phyloP scores from a whole-genome alignment of 2,797 vertebrate genomes.

The Paguma larvata region DNA sequence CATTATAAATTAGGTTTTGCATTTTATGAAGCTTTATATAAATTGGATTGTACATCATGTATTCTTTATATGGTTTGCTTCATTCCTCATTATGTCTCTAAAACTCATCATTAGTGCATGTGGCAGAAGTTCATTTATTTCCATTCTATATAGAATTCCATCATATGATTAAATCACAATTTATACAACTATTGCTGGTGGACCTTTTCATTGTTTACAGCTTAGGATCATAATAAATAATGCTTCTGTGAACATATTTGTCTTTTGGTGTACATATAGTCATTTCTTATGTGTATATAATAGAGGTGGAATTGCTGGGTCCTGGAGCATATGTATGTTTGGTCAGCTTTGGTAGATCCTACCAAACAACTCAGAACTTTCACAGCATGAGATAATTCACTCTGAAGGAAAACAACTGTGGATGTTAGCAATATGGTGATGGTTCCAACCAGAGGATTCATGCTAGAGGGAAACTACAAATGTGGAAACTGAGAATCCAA shows the following conservation, averaged over 20 bases:
- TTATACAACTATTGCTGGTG: background rate
- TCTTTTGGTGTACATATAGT: background rate
- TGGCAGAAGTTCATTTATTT: slow-evolving; percentile 63
- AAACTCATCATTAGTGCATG: slow-evolving; percentile 54
- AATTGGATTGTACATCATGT: slow-evolving; percentile 27
- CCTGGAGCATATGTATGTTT: background rate
- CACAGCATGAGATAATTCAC: slow-evolving; percentile 29
- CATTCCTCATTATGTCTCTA: slow-evolving; percentile 19
- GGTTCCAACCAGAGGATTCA: background rate
- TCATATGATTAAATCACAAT: slow-evolving; percentile 36
- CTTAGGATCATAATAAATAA: slow-evolving; percentile 67
- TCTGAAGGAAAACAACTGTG: slow-evolving; percentile 18
- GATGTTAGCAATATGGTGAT: background rate
- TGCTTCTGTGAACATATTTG: slow-evolving; percentile 55
- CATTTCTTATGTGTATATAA: background rate
- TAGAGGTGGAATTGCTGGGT: slow-evolving; percentile 25
- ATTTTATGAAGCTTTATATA: slow-evolving; percentile 49
- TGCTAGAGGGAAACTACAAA: background rate
- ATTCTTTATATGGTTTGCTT: slow-evolving; percentile 35
- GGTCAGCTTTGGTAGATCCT: slow-evolving; percentile 1
- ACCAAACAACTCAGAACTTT: slow-evolving; percentile 27
- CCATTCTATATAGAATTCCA: slow-evolving; percentile 63
- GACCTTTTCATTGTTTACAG: slow-evolving; percentile 43
- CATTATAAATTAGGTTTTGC: slow-evolving; percentile 47
- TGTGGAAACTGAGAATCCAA: background rate